Conservation (phyloP, 1,140 invertebrate genomes). For the Campoletis sonorensis region DNA sequence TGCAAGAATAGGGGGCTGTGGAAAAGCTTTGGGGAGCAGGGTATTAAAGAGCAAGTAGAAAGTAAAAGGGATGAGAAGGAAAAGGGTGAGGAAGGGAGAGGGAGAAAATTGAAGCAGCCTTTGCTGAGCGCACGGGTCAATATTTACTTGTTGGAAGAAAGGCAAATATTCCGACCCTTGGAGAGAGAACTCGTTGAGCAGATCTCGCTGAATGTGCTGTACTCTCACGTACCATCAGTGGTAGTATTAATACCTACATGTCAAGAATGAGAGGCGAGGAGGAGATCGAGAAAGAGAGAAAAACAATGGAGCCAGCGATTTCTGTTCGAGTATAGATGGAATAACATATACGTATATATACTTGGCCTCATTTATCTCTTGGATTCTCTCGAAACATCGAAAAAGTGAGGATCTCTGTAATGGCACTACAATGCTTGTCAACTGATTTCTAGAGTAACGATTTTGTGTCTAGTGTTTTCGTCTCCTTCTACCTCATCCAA, state of each 20-base stretch:
- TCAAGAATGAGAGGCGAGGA: constrained; percentile 8
- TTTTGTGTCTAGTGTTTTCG: too few relatives aligned
- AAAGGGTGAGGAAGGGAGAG: constrained; percentile 43
- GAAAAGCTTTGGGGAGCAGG: neutral
- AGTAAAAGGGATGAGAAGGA: constrained; percentile 34
- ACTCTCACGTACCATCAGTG: neutral
- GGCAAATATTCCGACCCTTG: constrained; percentile 33
- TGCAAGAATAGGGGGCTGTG: neutral
- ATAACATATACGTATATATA: constrained; percentile 14
- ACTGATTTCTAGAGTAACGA: too few relatives aligned
- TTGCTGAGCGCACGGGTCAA: constrained; percentile 29
- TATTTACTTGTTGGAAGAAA: constrained; percentile 42
- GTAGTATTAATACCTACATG: neutral
- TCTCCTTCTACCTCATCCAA: too few relatives aligned
- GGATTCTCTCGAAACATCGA: too few relatives aligned
- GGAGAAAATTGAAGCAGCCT: constrained; percentile 38
- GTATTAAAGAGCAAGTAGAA: constrained; percentile 27
- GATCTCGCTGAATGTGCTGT: neutral
- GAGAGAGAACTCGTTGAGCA: constrained; percentile 6
- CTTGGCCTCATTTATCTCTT: neutral
- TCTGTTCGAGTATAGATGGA: neutral
- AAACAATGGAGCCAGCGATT: constrained; percentile 6
- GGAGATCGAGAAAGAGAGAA: neutral
- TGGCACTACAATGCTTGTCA: too few relatives aligned
- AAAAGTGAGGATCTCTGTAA: too few relatives aligned